phyloP scores from a whole-genome alignment of 2,797 vertebrate genomes.

The Parauchenoglanis ngamensis region DNA sequence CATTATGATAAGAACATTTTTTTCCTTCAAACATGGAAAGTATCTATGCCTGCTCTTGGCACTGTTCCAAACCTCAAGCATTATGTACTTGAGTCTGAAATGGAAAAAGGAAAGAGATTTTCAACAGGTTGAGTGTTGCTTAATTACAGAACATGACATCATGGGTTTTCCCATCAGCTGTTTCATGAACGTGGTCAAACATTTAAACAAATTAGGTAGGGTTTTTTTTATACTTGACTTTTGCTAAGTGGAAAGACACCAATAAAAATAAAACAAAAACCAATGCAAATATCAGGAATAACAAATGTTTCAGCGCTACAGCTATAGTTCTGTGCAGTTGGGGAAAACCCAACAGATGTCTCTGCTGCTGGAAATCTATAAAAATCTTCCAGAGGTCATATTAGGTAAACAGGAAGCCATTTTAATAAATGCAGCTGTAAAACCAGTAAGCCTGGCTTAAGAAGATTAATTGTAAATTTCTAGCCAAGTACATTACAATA shows the following conservation, averaged over 20 bases:
- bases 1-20: background rate
- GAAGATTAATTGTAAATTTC: background rate
- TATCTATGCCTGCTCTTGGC: background rate
- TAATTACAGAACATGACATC: background rate
- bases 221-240: background rate
- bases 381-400: background rate
- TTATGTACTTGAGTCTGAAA: background rate
- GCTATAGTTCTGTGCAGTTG: no score
- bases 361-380: rapidly evolving
- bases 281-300: background rate
- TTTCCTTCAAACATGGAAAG: background rate
- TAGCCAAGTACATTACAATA: no score
- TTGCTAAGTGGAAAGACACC: background rate
- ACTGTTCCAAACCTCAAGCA: background rate
- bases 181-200: background rate
- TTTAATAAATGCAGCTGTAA: background rate
- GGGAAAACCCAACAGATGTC: background rate
- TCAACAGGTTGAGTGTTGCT: background rate
- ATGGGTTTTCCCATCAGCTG: background rate
- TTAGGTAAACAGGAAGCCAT: background rate
- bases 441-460: background rate
- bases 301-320: no score
- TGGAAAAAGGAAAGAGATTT: background rate
- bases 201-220: background rate
- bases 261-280: background rate